These are phyloP conservation scores for Gastracanthus pulcherrimus DNA, from an alignment of 2,888 invertebrate genomes.

Conservation along the genomic window DNA sequence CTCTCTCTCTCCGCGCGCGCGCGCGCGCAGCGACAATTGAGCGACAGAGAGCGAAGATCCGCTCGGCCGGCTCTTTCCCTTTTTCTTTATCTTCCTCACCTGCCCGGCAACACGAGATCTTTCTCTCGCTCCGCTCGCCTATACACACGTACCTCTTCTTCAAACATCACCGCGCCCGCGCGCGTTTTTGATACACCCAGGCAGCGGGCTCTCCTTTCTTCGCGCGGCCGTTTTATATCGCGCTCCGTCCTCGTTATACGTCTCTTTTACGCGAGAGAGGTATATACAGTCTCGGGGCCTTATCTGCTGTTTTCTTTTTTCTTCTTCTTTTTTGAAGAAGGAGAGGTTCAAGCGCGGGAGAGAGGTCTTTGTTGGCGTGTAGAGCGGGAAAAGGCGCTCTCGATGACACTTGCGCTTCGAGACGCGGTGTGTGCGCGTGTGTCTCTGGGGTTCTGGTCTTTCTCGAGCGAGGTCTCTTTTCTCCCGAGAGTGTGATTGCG, in stretches of 20 bases:
- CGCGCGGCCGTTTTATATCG: not conserved
- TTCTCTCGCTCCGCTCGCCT: not conserved
- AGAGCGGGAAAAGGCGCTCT: not conserved
- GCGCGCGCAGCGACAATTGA: slow-evolving; percentile 17
- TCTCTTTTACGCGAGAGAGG: too few species aligned
- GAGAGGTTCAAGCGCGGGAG: not conserved
- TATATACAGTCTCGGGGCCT: not conserved
- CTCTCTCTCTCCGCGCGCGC: not conserved
- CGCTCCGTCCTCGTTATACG: too few species aligned
- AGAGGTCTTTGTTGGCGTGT: slow-evolving; percentile 14
- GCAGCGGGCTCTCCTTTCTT: not conserved
- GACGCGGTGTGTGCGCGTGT: too few species aligned
- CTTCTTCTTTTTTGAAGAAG: too few species aligned
- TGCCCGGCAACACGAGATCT: slow-evolving; percentile 36
- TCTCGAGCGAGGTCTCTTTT: not conserved
- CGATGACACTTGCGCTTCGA: slow-evolving; percentile 28
- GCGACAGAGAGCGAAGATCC: slow-evolving; percentile 28
- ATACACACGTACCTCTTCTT: not conserved
- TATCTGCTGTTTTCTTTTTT: slow-evolving; percentile 7
- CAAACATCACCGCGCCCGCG: not conserved
- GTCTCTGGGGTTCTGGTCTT: not conserved
- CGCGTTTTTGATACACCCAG: not conserved
- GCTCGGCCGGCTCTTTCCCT: slow-evolving; percentile 31
- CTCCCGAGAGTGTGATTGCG: slow-evolving; percentile 27
- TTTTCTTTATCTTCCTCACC: slow-evolving; percentile 45